Evolutionary conservation across 92 coral and sea anemone genomes (phyloP), one percentile per base, ranked within the genome.

Genomic region (Parazoanthus swiftii): DNA sequence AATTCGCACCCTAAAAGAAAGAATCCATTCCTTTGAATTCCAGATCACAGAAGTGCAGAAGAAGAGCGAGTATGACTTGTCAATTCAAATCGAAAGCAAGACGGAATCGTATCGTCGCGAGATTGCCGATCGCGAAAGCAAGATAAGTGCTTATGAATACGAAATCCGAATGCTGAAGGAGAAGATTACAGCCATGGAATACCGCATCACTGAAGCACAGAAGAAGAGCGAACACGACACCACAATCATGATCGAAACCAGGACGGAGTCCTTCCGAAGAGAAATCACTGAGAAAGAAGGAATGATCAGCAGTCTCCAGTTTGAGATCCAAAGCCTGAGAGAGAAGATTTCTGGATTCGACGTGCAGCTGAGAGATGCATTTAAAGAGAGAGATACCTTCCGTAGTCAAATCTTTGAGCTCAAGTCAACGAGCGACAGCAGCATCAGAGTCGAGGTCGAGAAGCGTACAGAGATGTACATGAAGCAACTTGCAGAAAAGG

Each of bases 221-320:
- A 83, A 83, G 66, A 86, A 82, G 21, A 86, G 74, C 8, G 92
- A 90, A 1, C 83, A 88, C 14, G 91, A 89, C 16, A 9, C 86
- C 6, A 35, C 38, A 15, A 43, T 89, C 6, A 71, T 43, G 39
- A 54, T 89, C 33, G 72, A 89, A n/a, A 85, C 74, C 26, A 87
- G 77, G 16, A 71, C 88, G 14, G 91, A 85, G 78, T 67, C 51
- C 46, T 89, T 25, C 77, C 89, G 86, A 43, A 74, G 77, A 1
- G 91, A 89, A 1, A 38, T 89, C 5, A 14, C 33, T 0, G 91
- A 85, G 76, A 77, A 85, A 29, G 91, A 84, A 16, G 54, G 20
- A 37, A 14, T 85, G 23, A 84, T 84, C 58, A 51, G 18, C 25
- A 54, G 85, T 14, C 77, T 83, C 2, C 46, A 81, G 80, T 59